Base-by-base conservation (phyloP, 37 sponge, comb jelly and placozoan species). In the Dysidea cf. avara region DNA sequence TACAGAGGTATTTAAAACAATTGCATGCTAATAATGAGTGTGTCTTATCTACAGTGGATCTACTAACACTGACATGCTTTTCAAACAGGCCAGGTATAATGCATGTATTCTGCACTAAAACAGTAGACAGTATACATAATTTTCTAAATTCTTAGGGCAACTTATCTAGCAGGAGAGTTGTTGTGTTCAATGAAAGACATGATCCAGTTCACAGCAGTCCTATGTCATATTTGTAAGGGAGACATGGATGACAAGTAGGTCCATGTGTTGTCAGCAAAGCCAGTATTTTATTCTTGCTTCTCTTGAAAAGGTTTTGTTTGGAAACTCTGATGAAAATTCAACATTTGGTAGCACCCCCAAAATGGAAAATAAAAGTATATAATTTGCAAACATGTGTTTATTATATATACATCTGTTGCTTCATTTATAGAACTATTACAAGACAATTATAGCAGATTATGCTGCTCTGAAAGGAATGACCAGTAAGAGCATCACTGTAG, bases 91-190 rank as follows among this genome's bases (percentile, higher is more conserved):
- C 37, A 81, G 88, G 88, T 88, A 29, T 43, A 33, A 17, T 39
- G 9, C 34, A 3, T 51, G 17, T 43, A 52, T 71, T 24, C 12
- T 53, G 31, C 50, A 31, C 50, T 25, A 56, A 5, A 16, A 5
- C 29, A n/a, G 2, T 50, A 68, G 32, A 7, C 9, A 16, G 58
- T 43, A 22, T 57, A 30, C 31, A 7, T 61, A 20, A 38, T 70
- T 3, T 53, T 56, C 61, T 83, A n/a, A 64, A 74, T 34, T 6
- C 66, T 28, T 68, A 91, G 86, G 57, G 86, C 85, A 13, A 91
- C 78, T 1, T 91, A 75, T 54, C 74, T 91, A 18, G 81, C 86
- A 17, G 86, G 91, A 34, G 91, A 91, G 35, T 36, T 91, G 16
- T 49, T 91, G 39, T 91, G 86, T 32, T 80, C 86, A 13, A 59